Percentiles rank a stretch among this genome's conserved stretches.
These are phyloP conservation scores for Chloroclysta siterata DNA, from an alignment of 2,888 invertebrate genomes.

Conservation along the genomic window DNA sequence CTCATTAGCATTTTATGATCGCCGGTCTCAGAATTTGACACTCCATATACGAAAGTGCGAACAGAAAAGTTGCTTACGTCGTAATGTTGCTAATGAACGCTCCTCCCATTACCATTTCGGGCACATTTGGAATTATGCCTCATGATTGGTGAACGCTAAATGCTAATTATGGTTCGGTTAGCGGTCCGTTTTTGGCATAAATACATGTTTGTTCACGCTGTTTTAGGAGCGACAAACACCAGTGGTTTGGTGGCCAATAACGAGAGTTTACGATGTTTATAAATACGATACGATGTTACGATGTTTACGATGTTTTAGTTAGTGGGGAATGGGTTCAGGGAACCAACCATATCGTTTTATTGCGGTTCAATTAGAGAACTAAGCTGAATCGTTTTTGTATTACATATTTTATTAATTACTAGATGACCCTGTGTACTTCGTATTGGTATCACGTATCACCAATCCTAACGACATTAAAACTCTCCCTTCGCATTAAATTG, in stretches of 20 bases:
- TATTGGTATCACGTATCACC: too few relatives aligned
- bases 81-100: slow-evolving; percentile 42
- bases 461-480: too few relatives aligned
- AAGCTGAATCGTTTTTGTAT: background rate
- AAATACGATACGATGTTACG: too few relatives aligned
- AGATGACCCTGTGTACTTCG: too few relatives aligned
- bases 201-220: slow-evolving; percentile 41
- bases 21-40: slow-evolving; percentile 37
- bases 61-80: slow-evolving; percentile 47
- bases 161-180: slow-evolving; percentile 64
- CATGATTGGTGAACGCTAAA: slow-evolving; percentile 57
- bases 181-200: slow-evolving; percentile 61
- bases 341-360: background rate
- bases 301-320: too few relatives aligned
- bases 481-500: too few relatives aligned
- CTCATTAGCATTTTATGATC: slow-evolving; percentile 58
- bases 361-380: background rate
- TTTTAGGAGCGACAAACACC: slow-evolving; percentile 43
- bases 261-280: slow-evolving; percentile 4
- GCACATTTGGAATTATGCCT: slow-evolving; percentile 46
- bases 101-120: slow-evolving; percentile 67
- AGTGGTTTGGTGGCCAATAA: slow-evolving; percentile 31
- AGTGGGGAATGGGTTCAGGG: background rate
- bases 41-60: slow-evolving; percentile 48
- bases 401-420: background rate